These are phyloP conservation scores for Romanogobio albipinnatus DNA, from an alignment of 2,113 vertebrate genomes.

Conservation along the genomic window DNA sequence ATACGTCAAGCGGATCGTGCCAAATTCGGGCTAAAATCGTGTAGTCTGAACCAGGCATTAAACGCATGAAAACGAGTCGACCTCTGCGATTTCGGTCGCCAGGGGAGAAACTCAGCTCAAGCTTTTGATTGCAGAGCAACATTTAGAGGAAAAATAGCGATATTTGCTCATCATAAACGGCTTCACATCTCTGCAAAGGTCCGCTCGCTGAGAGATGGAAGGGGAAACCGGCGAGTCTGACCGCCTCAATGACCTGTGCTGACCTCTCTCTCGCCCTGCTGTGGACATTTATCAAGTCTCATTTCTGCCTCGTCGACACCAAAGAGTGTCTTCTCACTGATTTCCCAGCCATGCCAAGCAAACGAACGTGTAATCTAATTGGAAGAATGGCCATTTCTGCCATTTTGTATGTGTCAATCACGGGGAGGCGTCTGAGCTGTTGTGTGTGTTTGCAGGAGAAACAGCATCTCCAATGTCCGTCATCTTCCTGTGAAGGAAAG, in stretches of 20 bases:
- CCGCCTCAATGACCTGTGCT: neutral
- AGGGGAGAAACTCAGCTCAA: neutral
- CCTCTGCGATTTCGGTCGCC: neutral
- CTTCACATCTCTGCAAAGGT: neutral
- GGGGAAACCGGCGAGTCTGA: neutral
- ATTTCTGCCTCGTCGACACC: neutral
- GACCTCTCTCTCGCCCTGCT: neutral
- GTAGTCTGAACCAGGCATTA: too few relatives aligned
- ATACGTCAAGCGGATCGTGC: too few relatives aligned
- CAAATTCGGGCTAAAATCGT: too few relatives aligned
- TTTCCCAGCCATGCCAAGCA: neutral
- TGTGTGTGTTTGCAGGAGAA: neutral
- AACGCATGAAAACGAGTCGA: slow-evolving; percentile 10
- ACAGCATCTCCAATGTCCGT: slow-evolving; percentile 24
- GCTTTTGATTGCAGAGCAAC: slow-evolving; percentile 20
- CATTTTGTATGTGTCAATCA: neutral
- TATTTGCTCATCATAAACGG: neutral
- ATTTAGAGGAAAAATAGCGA: neutral
- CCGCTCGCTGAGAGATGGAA: neutral
- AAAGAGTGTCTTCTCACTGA: neutral
- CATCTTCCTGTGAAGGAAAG: slow-evolving; percentile 32
- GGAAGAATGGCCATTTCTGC: neutral
- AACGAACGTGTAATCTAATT: neutral
- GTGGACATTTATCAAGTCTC: neutral
- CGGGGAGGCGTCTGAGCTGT: neutral